Base-by-base conservation (phyloP, 2,113 vertebrate species). In the Callorhinus ursinus region DNA sequence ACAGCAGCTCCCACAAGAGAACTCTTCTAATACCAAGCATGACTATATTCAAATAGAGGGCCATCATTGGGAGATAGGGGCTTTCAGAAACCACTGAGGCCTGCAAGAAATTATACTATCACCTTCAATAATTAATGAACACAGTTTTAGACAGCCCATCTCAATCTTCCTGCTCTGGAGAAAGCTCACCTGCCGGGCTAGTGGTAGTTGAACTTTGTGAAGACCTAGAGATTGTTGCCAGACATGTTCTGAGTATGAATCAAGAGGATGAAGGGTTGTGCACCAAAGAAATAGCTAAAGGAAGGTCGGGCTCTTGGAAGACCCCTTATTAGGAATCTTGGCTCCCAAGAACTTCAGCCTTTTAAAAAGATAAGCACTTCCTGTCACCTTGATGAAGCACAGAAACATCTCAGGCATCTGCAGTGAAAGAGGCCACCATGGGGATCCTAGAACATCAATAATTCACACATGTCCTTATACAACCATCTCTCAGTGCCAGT, bases 401-500 rank as follows among this genome's bases (percentile, higher is more conserved):
- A 79, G 80, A 93, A 92, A 91, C n/a, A 26, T 87, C 79, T 96
- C 74, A 53, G 82, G 21, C 74, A 83, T 96, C 76, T 94, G 63
- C 71, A 90, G 46, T 46, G 81, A 83, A 93, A 80, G 85, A 94
- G 90, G 67, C 49, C 84, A 87, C 84, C 84, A 79, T 12, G 2
- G 95, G 87, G 33, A 72, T 88, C 76, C 59, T 55, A 59, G 26
- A 92, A 51, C 85, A 95, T 95, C 88, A 92, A 88, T 81, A 94
- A 95, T 83, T 93, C 88, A 93, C 91, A 55, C 7, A 7, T 67
- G 57, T 92, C 85, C 81, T 92, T n/a, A 28, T 57, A 90, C 46
- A 69, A 65, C 53, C 72, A 49, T 91, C 76, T 93, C 74, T 94
- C 97, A 96, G 87, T 88, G 96, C 97, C 97, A 96, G 82, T 21